Conservation (phyloP, 2,797 vertebrate genomes). For the Brotula barbata region DNA sequence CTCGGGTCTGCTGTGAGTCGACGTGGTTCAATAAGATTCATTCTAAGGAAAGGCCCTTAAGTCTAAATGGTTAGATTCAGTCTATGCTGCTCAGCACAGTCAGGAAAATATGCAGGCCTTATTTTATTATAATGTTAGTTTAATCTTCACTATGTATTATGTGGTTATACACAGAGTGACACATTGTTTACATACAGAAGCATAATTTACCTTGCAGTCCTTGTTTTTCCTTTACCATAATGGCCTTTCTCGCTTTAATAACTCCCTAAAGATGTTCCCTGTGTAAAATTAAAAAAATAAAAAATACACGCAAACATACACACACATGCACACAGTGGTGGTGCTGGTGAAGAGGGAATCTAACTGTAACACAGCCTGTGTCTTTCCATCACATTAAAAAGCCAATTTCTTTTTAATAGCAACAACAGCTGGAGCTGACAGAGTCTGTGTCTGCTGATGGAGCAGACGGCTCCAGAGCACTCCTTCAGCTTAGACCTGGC, state of each 20-base stretch:
- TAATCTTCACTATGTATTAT: conserved; percentile 22
- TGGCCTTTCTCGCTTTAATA: conserved; percentile 54
- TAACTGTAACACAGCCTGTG: conserved; percentile 51
- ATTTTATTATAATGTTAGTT: conserved; percentile 35
- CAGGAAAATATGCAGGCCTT: conserved; percentile 7
- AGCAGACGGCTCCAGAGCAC: conserved; percentile 52
- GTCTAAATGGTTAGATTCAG: conserved; percentile 2
- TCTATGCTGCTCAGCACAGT: conserved; percentile 20
- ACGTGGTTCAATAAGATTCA: no score
- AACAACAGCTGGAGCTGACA: conserved; percentile 76
- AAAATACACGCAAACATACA: conserved; percentile 6
- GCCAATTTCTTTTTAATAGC: conserved; percentile 79
- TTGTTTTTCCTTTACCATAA: conserved; percentile 59
- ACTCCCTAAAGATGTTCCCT: conserved; percentile 44
- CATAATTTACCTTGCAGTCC: conserved; percentile 41
- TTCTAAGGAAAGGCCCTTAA: no score
- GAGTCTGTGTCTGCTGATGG: conserved; percentile 66
- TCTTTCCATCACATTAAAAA: conserved; percentile 68
- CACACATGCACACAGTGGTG: conserved; percentile 10
- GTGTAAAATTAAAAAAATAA: conserved; percentile 31
- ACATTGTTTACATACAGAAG: conserved; percentile 28
- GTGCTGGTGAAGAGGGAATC: conserved; percentile 19
- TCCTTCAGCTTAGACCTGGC: conserved; percentile 54
- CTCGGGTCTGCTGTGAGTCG: no score
- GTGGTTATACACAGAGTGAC: conserved; percentile 25